phyloP scores from a whole-genome alignment of 2,888 invertebrate species.

The Nemotelus nigrinus region DNA sequence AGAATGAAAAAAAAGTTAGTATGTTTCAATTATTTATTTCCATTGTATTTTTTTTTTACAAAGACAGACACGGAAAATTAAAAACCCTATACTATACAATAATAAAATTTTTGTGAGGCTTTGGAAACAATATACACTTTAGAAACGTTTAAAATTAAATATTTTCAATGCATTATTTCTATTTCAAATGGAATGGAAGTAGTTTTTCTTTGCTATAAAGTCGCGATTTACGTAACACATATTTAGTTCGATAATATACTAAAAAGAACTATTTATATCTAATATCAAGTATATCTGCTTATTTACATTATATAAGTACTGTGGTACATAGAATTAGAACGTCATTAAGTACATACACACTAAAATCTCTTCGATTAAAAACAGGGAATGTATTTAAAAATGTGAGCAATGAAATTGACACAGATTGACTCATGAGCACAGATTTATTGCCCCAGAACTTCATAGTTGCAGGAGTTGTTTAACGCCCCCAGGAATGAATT shows the following conservation, averaged over 20 bases:
- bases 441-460: too few species aligned
- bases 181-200: constrained; percentile 8
- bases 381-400: too few species aligned
- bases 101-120: constrained; percentile 18
- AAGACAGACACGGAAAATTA: constrained; percentile 10
- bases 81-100: constrained; percentile 21
- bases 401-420: too few species aligned
- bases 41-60: constrained; percentile 18
- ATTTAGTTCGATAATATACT: not conserved
- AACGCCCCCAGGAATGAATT: too few species aligned
- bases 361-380: too few species aligned
- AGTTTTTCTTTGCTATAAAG: too few species aligned
- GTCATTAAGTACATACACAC: too few species aligned
- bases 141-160: constrained; percentile 25
- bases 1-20: too few species aligned
- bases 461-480: too few species aligned
- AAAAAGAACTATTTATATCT: constrained; percentile 1
- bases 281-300: not conserved
- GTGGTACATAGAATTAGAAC: too few species aligned
- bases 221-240: too few species aligned
- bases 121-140: constrained; percentile 35
- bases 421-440: too few species aligned
- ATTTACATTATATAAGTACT: not conserved
- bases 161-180: constrained; percentile 5
- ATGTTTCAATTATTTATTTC: not conserved